Conservation (phyloP, 2,888 invertebrate genomes). For the Strigamia transsilvanica region DNA sequence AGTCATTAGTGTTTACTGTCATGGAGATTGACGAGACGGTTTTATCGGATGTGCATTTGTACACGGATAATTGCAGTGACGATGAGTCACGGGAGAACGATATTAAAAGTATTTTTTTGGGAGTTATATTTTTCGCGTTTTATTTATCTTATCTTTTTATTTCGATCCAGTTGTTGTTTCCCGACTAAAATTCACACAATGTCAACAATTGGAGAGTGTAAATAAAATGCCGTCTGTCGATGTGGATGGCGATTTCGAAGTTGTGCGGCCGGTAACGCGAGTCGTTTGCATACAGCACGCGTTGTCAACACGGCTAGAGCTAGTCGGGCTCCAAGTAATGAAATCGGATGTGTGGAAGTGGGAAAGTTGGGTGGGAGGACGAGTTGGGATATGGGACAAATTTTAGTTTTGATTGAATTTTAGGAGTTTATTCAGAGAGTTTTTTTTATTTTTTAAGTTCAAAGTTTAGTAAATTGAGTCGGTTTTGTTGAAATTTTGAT, state of each 20-base stretch:
- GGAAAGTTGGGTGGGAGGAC: no score
- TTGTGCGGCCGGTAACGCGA: no score
- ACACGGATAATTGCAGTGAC: constrained; percentile 14
- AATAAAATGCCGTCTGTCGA: not conserved
- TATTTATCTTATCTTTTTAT: not conserved
- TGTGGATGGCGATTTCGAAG: not conserved
- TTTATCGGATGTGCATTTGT: constrained; percentile 31
- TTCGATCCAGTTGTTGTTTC: not conserved
- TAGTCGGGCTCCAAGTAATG: constrained; percentile 6
- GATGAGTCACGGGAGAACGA: not conserved
- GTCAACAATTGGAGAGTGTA: not conserved
- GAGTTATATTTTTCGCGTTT: not conserved
- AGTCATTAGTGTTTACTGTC: no score
- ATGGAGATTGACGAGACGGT: constrained; percentile 3
- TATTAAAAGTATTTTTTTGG: not conserved
- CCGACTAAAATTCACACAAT: not conserved
- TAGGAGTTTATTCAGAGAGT: no score
- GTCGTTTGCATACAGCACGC: not conserved
- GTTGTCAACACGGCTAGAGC: not conserved
- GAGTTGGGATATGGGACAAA: no score
- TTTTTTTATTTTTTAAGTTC: no score
- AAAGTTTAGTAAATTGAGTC: no score
- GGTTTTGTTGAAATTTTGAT: no score
- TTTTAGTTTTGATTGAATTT: no score
- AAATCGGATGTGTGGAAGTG: not conserved